Evolutionary conservation across 2,797 vertebrate species (phyloP).

Genomic region (Avahi laniger): DNA sequence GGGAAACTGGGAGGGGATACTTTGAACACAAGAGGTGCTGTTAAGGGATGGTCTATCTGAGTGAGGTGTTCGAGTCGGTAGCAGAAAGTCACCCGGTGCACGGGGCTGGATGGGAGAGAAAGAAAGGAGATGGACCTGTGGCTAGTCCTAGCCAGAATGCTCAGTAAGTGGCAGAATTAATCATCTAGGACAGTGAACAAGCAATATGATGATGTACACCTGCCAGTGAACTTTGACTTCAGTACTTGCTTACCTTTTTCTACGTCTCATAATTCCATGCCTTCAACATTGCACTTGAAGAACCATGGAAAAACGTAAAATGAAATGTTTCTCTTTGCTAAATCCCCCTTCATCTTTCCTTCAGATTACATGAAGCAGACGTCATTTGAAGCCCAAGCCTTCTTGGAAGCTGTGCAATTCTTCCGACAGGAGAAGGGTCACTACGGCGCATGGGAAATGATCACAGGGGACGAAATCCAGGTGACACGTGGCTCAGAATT

Average conservation of each 20-base stretch:
- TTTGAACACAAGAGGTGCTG: neutral
- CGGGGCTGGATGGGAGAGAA: neutral
- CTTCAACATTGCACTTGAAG: neutral
- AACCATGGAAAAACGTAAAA: neutral
- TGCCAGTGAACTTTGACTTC: neutral
- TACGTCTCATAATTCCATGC: neutral
- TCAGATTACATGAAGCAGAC: constrained; percentile 93
- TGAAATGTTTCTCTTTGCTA: constrained; percentile 6
- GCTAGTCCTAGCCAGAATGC: neutral
- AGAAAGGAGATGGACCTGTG: neutral
- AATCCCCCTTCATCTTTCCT: constrained; percentile 46
- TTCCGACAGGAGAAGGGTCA: constrained; percentile 91
- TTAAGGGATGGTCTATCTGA: neutral
- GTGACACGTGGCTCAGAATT: constrained; percentile 78
- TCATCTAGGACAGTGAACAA: neutral
- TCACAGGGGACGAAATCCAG: constrained; percentile 91
- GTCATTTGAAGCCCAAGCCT: constrained; percentile 90
- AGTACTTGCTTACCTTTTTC: neutral
- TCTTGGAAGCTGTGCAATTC: constrained; percentile 93
- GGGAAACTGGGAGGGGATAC: neutral
- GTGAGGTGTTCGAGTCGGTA: neutral
- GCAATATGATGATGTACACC: neutral
- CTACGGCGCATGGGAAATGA: constrained; percentile 91
- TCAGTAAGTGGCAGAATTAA: neutral
- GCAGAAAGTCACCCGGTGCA: neutral